A percentile compares a stretch with the other conserved stretches of the same genome.
Evolutionary conservation across 2,113 vertebrate species (phyloP).

Genomic region (Saimiri boliviensis): DNA sequence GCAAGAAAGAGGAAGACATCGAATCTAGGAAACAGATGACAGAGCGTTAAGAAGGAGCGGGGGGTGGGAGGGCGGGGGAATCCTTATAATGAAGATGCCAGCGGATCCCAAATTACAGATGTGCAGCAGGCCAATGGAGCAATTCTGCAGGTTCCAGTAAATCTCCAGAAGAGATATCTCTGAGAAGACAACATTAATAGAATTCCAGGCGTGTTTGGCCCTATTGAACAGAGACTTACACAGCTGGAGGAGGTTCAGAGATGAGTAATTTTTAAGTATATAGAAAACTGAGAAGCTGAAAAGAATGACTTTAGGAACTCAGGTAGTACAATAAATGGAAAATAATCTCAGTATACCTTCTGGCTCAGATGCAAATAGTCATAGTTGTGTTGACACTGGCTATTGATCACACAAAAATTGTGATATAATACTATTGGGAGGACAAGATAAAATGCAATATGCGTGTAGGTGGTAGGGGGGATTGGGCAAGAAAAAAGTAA

Average conservation of each 20-base stretch:
- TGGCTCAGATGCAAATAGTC: background rate
- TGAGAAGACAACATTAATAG: background rate
- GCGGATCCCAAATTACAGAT: background rate
- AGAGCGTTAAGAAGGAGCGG: accelerated
- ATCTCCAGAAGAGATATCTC: background rate
- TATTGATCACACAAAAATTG: background rate
- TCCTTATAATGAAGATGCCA: background rate
- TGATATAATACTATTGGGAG: background rate
- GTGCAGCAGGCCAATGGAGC: background rate
- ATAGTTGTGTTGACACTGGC: background rate
- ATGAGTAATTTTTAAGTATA: background rate
- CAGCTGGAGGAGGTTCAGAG: background rate
- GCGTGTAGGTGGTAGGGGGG: no score
- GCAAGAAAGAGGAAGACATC: background rate
- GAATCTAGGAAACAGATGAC: background rate
- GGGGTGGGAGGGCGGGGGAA: no score
- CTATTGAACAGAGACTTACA: background rate
- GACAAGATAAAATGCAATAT: background rate
- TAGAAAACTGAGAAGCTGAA: background rate
- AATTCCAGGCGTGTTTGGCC: background rate
- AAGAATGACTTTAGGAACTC: background rate
- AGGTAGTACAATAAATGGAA: background rate
- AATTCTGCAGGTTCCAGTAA: accelerated
- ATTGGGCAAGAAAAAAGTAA: background rate
- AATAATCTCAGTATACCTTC: background rate